These are phyloP conservation scores for Leptinotarsa undecemlineata DNA, from an alignment of 1,140 invertebrate species.

Conservation along the genomic window DNA sequence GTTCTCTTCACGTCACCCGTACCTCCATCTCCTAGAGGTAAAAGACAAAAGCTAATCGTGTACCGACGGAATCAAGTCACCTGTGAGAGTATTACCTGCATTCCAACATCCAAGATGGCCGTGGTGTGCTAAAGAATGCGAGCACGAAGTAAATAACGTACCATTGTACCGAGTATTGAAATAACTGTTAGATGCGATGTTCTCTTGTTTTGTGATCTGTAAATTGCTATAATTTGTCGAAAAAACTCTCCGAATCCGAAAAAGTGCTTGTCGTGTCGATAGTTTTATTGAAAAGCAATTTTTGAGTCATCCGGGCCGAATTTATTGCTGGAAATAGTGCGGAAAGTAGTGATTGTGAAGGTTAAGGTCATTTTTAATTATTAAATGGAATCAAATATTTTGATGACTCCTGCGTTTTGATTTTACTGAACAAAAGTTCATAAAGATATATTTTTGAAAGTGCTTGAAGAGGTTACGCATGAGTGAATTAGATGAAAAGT, in stretches of 20 bases:
- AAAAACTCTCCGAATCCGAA: background rate
- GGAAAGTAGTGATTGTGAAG: constrained; percentile 15
- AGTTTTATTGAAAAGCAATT: background rate
- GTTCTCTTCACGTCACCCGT: background rate
- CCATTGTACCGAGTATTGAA: constrained; percentile 17
- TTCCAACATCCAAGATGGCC: constrained; percentile 43
- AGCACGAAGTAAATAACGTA: constrained; percentile 39
- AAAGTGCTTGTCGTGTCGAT: background rate
- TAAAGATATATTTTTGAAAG: background rate
- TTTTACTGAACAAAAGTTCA: background rate
- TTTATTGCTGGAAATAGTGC: constrained; percentile 10
- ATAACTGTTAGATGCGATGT: constrained; percentile 31
- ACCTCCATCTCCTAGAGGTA: constrained; percentile 13
- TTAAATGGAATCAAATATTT: constrained; percentile 1
- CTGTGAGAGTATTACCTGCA: constrained; percentile 41
- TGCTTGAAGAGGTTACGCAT: background rate
- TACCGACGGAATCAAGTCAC: constrained; percentile 25
- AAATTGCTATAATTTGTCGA: background rate
- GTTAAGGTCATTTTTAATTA: constrained; percentile 38
- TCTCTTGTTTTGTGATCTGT: background rate
- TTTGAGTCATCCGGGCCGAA: background rate
- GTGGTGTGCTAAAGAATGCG: constrained; percentile 40
- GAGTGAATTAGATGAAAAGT: background rate
- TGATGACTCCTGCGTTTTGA: background rate
- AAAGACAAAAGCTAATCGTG: constrained; percentile 23